These are phyloP conservation scores for Garrulus glandarius DNA, from an alignment of 2,797 vertebrate genomes.

Conservation along the genomic window DNA sequence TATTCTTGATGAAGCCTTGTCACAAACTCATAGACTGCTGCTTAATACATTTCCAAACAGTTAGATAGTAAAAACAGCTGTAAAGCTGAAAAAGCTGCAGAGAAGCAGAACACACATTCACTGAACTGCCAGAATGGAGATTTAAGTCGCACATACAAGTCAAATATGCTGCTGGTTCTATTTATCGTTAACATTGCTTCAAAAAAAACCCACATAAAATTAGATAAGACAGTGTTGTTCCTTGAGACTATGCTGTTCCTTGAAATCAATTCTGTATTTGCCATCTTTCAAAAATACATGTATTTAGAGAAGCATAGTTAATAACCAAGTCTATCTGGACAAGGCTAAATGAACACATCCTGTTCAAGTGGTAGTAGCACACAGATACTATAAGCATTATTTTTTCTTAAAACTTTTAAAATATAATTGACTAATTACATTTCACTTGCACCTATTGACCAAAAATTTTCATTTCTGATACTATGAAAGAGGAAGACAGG, in stretches of 20 bases:
- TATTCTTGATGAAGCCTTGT: conserved; percentile 58
- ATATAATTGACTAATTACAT: background rate
- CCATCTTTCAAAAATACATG: background rate
- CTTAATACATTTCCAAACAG: conserved; percentile 48
- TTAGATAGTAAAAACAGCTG: conserved; percentile 16
- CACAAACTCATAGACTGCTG: conserved; percentile 57
- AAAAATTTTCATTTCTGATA: background rate
- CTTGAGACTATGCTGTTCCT: background rate
- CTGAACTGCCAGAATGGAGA: conserved; percentile 30
- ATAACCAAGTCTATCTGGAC: background rate
- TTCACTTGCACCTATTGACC: background rate
- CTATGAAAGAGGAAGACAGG: background rate
- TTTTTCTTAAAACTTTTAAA: background rate
- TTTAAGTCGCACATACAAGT: conserved; percentile 17
- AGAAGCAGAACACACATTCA: conserved; percentile 17
- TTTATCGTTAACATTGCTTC: background rate
- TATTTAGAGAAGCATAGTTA: background rate
- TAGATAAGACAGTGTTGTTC: background rate
- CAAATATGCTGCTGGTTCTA: background rate
- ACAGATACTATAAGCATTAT: background rate
- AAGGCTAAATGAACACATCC: background rate
- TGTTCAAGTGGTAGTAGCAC: background rate
- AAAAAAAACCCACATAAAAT: background rate
- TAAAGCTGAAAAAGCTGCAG: conserved; percentile 35
- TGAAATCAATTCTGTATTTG: background rate